Conservation (phyloP, 2,797 vertebrate genomes). For the Pteropus rufus region DNA sequence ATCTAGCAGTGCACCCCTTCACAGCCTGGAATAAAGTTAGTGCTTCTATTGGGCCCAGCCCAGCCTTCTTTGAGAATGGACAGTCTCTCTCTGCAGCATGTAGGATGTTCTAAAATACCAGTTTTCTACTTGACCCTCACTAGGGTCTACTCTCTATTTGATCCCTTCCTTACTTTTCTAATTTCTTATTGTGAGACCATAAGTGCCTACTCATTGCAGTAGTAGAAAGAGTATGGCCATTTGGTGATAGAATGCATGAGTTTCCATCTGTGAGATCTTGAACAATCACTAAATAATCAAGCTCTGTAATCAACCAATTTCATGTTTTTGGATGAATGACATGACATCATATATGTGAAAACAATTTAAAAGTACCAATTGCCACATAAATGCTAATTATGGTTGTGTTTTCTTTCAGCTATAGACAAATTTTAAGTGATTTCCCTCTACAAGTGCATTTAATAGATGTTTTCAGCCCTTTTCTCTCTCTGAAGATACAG, state of each 20-base stretch:
- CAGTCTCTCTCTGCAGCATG: background rate
- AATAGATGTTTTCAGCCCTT: background rate
- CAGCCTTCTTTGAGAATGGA: background rate
- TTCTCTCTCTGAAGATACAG: background rate
- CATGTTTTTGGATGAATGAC: background rate
- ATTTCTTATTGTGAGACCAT: background rate
- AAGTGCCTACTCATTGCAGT: background rate
- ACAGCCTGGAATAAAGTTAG: background rate
- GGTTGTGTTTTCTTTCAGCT: background rate
- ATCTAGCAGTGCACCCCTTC: background rate
- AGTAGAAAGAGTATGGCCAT: background rate
- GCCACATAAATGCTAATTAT: background rate
- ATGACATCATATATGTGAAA: background rate
- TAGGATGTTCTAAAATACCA: background rate
- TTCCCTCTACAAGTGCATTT: background rate
- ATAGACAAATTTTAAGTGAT: background rate
- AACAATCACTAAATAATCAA: background rate
- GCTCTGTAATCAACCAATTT: background rate
- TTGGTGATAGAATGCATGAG: background rate
- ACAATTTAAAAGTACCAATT: background rate
- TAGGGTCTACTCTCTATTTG: background rate
- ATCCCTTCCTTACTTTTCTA: background rate
- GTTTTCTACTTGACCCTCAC: background rate
- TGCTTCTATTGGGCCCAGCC: background rate
- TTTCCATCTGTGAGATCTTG: background rate